Evolutionary conservation across 2,888 invertebrate species (phyloP).

Genomic region (Thymelicus acteon): DNA sequence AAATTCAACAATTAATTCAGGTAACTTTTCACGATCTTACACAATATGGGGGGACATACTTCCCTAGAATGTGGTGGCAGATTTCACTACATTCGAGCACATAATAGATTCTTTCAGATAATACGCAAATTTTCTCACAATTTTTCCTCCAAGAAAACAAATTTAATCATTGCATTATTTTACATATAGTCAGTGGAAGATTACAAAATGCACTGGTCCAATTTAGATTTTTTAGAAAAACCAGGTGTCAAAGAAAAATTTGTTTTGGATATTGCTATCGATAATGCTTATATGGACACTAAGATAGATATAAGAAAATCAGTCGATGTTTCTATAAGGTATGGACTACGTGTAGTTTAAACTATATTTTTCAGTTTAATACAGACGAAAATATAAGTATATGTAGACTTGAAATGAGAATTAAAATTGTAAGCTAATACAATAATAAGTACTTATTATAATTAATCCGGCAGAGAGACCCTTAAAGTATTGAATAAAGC

Average conservation of each 20-base stretch:
- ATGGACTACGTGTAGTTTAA: neutral
- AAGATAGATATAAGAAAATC: slow-evolving; percentile 54
- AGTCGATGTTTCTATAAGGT: slow-evolving; percentile 62
- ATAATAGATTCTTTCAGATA: no score
- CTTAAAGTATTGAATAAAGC: slow-evolving; percentile 57
- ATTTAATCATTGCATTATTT: no score
- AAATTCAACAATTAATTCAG: slow-evolving; percentile 51
- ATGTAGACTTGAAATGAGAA: no score
- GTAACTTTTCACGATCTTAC: slow-evolving; percentile 43
- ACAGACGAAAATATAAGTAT: no score
- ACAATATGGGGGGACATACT: no score
- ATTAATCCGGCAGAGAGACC: slow-evolving; percentile 18
- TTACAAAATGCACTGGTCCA: slow-evolving; percentile 60
- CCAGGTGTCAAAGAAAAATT: slow-evolving; percentile 58
- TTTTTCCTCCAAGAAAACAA: no score
- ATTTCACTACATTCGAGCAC: no score
- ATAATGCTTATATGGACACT: slow-evolving; percentile 53
- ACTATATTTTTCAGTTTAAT: no score
- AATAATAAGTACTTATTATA: no score
- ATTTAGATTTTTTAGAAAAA: slow-evolving; percentile 53
- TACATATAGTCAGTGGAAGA: slow-evolving; percentile 49
- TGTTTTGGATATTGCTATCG: slow-evolving; percentile 50
- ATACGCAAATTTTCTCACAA: no score
- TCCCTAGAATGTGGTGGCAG: no score
- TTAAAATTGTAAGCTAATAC: no score